Evolutionary conservation across 2,113 vertebrate species (phyloP).

Genomic region (Coryphaenoides rupestris): DNA sequence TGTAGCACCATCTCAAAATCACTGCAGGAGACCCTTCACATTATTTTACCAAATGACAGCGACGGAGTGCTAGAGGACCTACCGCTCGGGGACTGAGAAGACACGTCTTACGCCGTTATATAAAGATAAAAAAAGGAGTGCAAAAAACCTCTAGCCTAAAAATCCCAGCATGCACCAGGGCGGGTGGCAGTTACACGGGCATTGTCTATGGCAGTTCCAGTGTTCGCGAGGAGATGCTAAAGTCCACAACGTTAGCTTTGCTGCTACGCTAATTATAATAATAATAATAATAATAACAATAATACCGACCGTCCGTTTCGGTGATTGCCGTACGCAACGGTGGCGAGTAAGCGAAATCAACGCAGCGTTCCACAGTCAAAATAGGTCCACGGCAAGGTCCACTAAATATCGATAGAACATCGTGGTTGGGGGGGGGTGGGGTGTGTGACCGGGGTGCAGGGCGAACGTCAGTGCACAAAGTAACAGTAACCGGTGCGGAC

Average conservation of each 20-base stretch:
- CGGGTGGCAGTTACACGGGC: constrained; percentile 61
- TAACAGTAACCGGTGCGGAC: not conserved
- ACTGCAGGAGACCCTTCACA: not conserved
- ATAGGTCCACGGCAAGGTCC: constrained; percentile 39
- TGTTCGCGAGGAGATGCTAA: constrained; percentile 41
- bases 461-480: constrained; percentile 21
- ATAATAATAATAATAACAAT: too few relatives aligned
- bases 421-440: too few relatives aligned
- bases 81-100: not conserved
- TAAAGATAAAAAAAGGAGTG: constrained; percentile 37
- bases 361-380: constrained; percentile 1
- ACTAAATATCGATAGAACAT: constrained; percentile 46
- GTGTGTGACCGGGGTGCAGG: constrained; percentile 32
- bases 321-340: constrained; percentile 73
- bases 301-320: constrained; percentile 53
- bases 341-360: constrained; percentile 53
- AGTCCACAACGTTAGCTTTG: constrained; percentile 40
- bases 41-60: not conserved
- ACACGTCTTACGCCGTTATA: not conserved
- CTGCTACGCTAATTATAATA: constrained; percentile 36
- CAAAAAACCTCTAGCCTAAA: constrained; percentile 51
- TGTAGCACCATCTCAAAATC: not conserved
- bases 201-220: constrained; percentile 54
- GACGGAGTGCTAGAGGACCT: not conserved
- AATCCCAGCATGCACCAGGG: constrained; percentile 59